Evolutionary conservation across 2,888 invertebrate genomes (phyloP), one percentile per base, ranked within the genome.

Genomic region (Lampropteryx suffumata): DNA sequence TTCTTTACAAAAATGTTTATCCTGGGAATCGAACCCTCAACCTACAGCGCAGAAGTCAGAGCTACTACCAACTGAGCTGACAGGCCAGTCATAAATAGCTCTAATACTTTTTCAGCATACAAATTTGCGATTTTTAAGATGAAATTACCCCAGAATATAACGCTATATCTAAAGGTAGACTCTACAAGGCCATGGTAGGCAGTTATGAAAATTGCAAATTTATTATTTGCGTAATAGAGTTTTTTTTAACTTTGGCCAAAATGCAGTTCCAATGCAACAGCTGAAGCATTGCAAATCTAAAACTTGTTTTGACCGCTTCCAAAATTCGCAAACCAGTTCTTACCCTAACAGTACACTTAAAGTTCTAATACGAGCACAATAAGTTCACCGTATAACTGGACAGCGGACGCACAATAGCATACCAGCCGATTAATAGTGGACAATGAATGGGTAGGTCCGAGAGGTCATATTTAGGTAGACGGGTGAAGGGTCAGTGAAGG

Each of bases 391-490:
- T 58, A 71, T 64, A 75, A 71, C 76, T 83, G 86, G 84, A 80
- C 84, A 82, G 78, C 73, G 82, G 71, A 75, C 76, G 63, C 62
- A 88, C 86, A 89, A 89, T 77, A 69, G 62, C 67, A 64, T 77
- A 86, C 89, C 70, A 83, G 79, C 78, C 87, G 90, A 89, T 90
- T 90, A 90, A 87, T 88, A 80, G 80, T 65, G 61, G 74, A 90
- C 89, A 90, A 90, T 84, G 81, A 35, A 35, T 35, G 24, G 35
- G 35, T 21, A 73, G 79, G 76, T 53, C 80, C 75, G 71, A 77
- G 64, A 81, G 89, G 89, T 90, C 87, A 90, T 87, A 88, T 89
- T 90, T 90, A 84, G 89, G 88, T 82, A 86, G 76, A 79, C 53
- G 80, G 88, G 85, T 88, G 75, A 88, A 72, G 84, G 88, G 87